Evolutionary conservation across 2,888 invertebrate genomes (phyloP).

Genomic region (Monochamus alternatus): DNA sequence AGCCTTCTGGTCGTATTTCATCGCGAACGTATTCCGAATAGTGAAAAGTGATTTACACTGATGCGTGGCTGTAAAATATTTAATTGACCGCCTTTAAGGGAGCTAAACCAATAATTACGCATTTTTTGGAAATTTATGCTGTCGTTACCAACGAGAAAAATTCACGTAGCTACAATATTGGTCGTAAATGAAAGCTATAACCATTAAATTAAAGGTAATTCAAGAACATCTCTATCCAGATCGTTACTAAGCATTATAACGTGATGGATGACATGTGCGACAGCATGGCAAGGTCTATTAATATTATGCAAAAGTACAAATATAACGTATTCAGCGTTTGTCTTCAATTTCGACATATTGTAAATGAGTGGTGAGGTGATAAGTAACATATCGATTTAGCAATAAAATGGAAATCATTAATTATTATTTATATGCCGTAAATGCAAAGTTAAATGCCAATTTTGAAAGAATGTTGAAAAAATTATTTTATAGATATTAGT

Average conservation of each 20-base stretch:
- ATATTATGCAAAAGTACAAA: background rate
- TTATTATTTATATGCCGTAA: too few species aligned
- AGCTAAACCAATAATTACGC: constrained; percentile 39
- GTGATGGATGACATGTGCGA: constrained; percentile 48
- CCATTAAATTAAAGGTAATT: constrained; percentile 56
- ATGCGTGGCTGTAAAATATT: constrained; percentile 28
- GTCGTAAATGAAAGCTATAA: constrained; percentile 57
- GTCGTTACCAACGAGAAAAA: constrained; percentile 50
- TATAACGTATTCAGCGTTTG: background rate
- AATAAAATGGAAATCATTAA: too few species aligned
- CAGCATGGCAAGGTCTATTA: background rate
- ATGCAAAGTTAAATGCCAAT: too few species aligned
- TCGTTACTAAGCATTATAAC: constrained; percentile 50
- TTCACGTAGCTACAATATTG: constrained; percentile 51
- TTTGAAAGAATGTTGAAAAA: too few species aligned
- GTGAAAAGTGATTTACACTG: constrained; percentile 25
- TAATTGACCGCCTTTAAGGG: constrained; percentile 24
- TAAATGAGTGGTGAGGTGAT: background rate
- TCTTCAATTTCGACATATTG: background rate
- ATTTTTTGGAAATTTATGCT: constrained; percentile 46
- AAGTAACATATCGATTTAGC: too few species aligned
- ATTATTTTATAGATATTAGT: too few species aligned
- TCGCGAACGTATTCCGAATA: background rate
- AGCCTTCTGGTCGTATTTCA: background rate
- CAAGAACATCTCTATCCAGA: constrained; percentile 55